These are phyloP conservation scores for Pycnonotus jocosus DNA, from an alignment of 2,113 vertebrate genomes.

Conservation along the genomic window DNA sequence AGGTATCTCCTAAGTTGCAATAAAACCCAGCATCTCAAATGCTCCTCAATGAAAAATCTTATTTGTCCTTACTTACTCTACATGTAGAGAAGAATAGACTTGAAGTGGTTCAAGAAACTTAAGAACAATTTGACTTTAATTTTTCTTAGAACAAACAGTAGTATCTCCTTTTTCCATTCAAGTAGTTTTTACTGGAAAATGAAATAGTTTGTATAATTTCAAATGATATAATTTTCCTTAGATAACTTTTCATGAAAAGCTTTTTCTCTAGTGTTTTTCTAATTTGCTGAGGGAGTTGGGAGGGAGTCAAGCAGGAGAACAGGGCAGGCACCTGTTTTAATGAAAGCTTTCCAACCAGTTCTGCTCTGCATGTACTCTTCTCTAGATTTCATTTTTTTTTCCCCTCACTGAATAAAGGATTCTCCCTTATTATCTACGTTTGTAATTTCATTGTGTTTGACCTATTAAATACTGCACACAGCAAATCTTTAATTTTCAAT, in stretches of 20 bases:
- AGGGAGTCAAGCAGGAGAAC: background rate
- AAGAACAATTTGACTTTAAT: background rate
- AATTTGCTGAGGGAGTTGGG: background rate
- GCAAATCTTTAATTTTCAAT: background rate
- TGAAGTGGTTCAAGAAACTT: background rate
- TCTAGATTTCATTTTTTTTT: background rate
- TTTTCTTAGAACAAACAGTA: background rate
- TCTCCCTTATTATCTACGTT: background rate
- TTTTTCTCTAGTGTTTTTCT: background rate
- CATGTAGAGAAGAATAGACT: background rate
- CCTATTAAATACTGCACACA: background rate
- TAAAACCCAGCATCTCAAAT: background rate
- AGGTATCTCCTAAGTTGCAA: background rate
- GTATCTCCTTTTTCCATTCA: background rate
- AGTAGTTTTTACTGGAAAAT: background rate
- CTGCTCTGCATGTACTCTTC: background rate
- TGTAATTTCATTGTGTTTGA: background rate
- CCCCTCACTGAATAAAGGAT: background rate
- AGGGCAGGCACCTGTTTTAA: background rate
- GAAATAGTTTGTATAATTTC: background rate
- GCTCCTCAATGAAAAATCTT: background rate
- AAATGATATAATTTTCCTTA: rapidly evolving
- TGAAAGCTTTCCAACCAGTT: background rate
- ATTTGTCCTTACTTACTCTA: background rate
- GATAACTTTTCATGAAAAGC: background rate